Base-by-base conservation (phyloP, 2,113 vertebrate genomes). In the Felis chaus region DNA sequence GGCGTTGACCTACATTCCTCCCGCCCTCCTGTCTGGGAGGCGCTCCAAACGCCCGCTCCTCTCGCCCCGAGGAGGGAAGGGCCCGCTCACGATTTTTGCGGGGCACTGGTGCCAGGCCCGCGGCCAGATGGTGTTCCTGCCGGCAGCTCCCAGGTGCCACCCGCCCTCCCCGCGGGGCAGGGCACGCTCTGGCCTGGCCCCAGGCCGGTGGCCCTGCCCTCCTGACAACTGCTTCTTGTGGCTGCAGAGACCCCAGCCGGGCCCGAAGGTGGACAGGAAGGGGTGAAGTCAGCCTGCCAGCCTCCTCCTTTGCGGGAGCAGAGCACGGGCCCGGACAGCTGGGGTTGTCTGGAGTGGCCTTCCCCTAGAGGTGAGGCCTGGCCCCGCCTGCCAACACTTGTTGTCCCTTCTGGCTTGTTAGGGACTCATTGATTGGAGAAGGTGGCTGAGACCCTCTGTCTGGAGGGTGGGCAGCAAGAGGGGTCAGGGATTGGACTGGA, bases 401-500 rank as follows among this genome's bases (percentile, higher is more conserved):
- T n/a, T 0, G 0, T 97, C 98, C 97, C 97, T 2, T 4, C 96
- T 97, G 98, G 87, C 98, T 98, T 93, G 57, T 97, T 98, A 98
- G 96, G 97, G 96, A 39, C 96, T 94, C 93, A 79, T 97, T 98
- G 94, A 85, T 93, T 97, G 82, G 84, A 97, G 96, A 0, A 90
- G 97, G 91, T 65, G 87, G 76, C 89, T 16, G 55, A 74, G 69
- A 91, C 81, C 79, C 86, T 94, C 73, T 12, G 91, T 91, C 80
- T 2, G 92, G 97, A 94, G 31, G 53, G 45, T 69, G 73, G 95
- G 88, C 92, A 95, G 97, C 89, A 19, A 31, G 61, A 9, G 31
- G 63, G 36, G 13, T 55, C 53, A 63, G 78, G n/a, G 36, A 14
- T 5, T 8, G 0, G 63, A 61, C 21, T 33, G 7, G n/a, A 53